Base-by-base conservation (phyloP, 2,113 vertebrate genomes). In the Prunella himalayana region DNA sequence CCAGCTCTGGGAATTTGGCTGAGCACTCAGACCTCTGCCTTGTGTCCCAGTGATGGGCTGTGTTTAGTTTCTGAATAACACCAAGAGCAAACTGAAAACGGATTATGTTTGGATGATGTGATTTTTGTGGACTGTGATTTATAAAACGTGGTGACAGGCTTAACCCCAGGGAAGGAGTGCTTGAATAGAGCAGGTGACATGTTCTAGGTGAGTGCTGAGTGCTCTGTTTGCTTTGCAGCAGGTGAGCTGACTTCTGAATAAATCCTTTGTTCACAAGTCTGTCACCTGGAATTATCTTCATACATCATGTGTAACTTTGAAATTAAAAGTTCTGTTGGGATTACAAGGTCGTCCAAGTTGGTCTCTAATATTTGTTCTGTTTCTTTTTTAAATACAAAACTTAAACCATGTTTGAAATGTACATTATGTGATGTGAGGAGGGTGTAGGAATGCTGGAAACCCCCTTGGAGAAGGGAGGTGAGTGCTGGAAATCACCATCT, bases 401-500 rank as follows among this genome's bases (percentile, higher is more conserved):
- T 56, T 30, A 33, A 47, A 65, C 77, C 4, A 3, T 7, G 5
- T 60, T 77, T 53, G 31, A 61, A 64, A 82, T 17, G 30, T 24
- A 14, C 6, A 4, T 69, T 50, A 5, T 23, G 24, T 44, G 73
- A 44, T 4, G 16, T 2, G 39, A 94, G 37, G 56, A 60, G 49
- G 19, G 15, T 57, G 27, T 28, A 35, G 60, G 61, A 47, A 56
- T 18, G 37, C 31, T 42, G 35, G 35, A 69, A 77, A 84, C 1
- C 3, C 11, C 41, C 5, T 0, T 21, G 2, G 5, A 51, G 77
- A 39, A 65, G 19, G 54, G 49, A 84, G 35, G 15, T 0, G 1
- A 64, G 8, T 45, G 20, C 6, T 39, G 64, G 66, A 79, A 82
- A 57, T 75, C 72, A 42, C n/a, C 2, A 0, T 44, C 72, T 64